Percentiles rank a stretch among this genome's conserved stretches.
Conservation (phyloP, 2,888 invertebrate species). For the Tipula vernalis region DNA sequence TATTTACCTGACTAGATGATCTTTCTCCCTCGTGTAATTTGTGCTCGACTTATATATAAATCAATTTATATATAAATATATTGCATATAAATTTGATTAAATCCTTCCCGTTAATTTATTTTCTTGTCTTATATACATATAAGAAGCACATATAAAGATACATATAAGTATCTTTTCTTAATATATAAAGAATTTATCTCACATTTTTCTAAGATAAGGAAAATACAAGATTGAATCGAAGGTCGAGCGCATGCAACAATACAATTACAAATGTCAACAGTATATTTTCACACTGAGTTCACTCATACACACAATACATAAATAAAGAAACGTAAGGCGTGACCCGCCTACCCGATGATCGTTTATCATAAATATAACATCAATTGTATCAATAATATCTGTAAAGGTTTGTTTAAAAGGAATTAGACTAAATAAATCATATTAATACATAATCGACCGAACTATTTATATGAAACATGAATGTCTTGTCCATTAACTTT, state of each 20-base stretch:
- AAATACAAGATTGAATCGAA: neutral
- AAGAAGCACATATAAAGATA: neutral
- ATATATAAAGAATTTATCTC: neutral
- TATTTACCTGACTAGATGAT: neutral
- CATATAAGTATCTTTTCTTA: neutral
- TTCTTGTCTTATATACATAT: neutral
- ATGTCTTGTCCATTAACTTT: neutral
- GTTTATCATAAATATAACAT: neutral
- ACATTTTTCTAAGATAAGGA: neutral
- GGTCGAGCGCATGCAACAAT: neutral
- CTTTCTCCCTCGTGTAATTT: neutral
- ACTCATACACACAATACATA: neutral
- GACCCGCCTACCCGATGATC: neutral
- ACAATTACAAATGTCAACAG: neutral
- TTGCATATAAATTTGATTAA: neutral
- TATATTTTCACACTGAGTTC: neutral
- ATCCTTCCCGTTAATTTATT: neutral
- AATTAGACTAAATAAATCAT: neutral
- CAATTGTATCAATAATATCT: neutral
- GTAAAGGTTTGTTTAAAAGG: neutral
- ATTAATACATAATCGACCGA: neutral
- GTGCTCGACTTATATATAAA: neutral
- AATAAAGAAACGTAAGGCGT: neutral
- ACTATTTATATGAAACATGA: neutral
- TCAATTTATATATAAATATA: neutral